These are phyloP conservation scores for Oscheius sp. DNA, from an alignment of 1,140 invertebrate species.

Conservation along the genomic window DNA sequence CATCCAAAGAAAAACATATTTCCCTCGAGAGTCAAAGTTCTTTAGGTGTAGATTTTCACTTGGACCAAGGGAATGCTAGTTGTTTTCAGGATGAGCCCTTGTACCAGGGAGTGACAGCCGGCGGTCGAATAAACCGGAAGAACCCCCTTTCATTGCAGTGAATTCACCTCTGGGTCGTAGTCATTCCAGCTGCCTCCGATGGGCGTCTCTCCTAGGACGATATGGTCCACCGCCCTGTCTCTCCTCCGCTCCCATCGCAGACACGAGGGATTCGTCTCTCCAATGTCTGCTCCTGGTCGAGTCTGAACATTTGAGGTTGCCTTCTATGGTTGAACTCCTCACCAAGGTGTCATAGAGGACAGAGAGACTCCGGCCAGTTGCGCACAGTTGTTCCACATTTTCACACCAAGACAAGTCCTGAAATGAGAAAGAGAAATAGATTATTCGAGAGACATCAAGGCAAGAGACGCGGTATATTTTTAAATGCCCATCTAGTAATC, in stretches of 20 bases:
- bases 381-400: constrained; percentile 32
- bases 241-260: constrained; percentile 34
- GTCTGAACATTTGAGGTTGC: neutral
- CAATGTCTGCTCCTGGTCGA: constrained; percentile 32
- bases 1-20: too few species aligned
- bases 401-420: constrained; percentile 51
- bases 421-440: neutral
- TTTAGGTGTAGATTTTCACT: too few species aligned
- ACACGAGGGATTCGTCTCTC: constrained; percentile 22
- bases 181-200: constrained; percentile 56
- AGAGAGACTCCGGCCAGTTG: constrained; percentile 35
- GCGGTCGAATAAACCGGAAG: too few species aligned
- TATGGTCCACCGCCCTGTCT: constrained; percentile 40
- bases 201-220: constrained; percentile 51
- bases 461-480: neutral
- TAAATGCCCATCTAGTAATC: too few species aligned
- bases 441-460: neutral
- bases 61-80: too few species aligned
- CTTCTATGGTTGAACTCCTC: too few species aligned
- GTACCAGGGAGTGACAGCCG: too few species aligned
- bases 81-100: too few species aligned
- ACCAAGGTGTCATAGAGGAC: constrained; percentile 46
- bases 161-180: constrained; percentile 58
- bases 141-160: too few species aligned
- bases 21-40: too few species aligned